A percentile compares a stretch with the other conserved stretches of the same genome.
Evolutionary conservation across 2,113 vertebrate genomes (phyloP).

Genomic region (Peromyscus polionotus): DNA sequence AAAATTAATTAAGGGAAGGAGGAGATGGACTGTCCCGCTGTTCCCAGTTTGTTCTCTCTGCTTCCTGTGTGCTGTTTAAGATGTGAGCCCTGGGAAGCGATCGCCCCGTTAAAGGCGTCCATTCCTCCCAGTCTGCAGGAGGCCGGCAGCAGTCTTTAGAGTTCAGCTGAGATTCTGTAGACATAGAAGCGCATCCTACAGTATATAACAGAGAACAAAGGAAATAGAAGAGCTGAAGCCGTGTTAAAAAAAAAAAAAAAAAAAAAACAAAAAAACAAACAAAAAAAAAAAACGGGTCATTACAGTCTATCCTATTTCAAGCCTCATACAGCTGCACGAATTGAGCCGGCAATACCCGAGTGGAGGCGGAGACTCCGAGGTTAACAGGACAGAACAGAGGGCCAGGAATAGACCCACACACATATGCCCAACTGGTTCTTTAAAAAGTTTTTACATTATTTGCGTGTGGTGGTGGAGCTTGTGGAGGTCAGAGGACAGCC

Average conservation of each 20-base stretch:
- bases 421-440: neutral
- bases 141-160: neutral
- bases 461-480: neutral
- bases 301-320: neutral
- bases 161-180: neutral
- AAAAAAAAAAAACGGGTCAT: neutral
- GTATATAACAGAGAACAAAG: neutral
- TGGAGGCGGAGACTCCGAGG: neutral
- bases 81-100: neutral
- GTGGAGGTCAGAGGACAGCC: neutral
- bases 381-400: neutral
- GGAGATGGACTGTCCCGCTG: neutral
- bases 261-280: neutral
- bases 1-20: neutral
- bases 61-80: neutral
- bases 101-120: neutral
- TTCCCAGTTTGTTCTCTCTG: neutral
- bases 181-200: neutral
- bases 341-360: neutral
- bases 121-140: neutral
- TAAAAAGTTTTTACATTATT: neutral
- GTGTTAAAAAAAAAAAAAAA: neutral
- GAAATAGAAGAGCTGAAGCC: neutral
- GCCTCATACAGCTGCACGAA: neutral
- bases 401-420: neutral